Percentiles rank a stretch among this genome's conserved stretches.
Evolutionary conservation across 2,113 vertebrate species (phyloP).

Genomic region (Aix galericulata): DNA sequence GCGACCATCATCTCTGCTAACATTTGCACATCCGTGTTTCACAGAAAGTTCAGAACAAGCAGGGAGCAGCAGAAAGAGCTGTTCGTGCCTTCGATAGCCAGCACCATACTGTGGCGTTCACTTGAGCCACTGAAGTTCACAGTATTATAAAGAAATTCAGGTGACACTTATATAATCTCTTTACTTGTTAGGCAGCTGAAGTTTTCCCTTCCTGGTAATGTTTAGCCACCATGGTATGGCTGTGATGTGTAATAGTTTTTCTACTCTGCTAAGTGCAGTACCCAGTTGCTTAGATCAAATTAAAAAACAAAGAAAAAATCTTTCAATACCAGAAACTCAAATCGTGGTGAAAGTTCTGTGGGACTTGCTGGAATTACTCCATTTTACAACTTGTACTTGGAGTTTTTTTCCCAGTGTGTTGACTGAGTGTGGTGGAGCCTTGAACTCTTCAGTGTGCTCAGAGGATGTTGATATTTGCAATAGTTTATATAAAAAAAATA

Average conservation of each 20-base stretch:
- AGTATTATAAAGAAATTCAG: not conserved
- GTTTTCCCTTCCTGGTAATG: not conserved
- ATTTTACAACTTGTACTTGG: not conserved
- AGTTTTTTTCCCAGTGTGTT: not conserved
- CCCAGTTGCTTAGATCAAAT: not conserved
- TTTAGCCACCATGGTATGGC: not conserved
- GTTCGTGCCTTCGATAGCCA: not conserved
- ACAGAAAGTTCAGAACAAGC: not conserved
- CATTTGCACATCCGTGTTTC: not conserved
- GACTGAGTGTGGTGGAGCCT: not conserved
- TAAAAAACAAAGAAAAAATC: not conserved
- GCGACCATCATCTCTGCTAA: not conserved
- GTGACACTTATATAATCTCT: not conserved
- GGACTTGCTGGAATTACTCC: not conserved
- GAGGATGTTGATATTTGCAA: not conserved
- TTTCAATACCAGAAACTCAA: not conserved
- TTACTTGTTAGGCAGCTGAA: not conserved
- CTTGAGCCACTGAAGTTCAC: not conserved
- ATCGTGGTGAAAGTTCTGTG: not conserved
- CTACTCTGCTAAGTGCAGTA: not conserved
- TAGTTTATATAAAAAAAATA: not conserved
- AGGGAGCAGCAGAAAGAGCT: not conserved
- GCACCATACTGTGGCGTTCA: not conserved
- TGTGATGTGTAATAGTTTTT: not conserved
- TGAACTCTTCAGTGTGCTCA: not conserved